Evolutionary conservation across 1,140 invertebrate species (phyloP), one percentile per base, ranked within the genome.

Genomic region (Laupala kohalensis): DNA sequence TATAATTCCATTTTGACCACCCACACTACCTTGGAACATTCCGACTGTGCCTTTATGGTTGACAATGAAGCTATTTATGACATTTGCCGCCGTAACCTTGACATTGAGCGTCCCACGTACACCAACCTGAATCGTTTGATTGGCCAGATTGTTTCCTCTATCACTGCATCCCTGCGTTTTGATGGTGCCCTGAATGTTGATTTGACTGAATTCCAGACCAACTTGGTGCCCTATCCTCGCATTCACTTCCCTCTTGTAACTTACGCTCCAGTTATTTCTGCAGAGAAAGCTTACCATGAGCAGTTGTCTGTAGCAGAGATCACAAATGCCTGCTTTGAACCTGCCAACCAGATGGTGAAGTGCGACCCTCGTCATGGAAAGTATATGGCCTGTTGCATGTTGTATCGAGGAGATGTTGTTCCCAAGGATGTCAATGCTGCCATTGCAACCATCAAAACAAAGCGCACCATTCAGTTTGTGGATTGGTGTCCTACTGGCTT

Each of bases 321-420:
- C 77, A 95, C 93, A 77, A 93, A 90, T 79, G 89, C 91, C n/a
- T 93, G 91, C 81, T 95, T 95, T 81, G 92, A 94, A 80, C 90
- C 92, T 53, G 88, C 89, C 76, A 95, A 93, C 83, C 92, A 94
- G 84, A 94, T 95, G 93, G 92, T 95, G n/a, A 95, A 94, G 80
- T 94, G 92, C 80, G 92, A 94, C 79, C 92, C 93, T 12, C 86
- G 92, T 76, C 89, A 92, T 80, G 93, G 92, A 74, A 94, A 95
- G 78, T 95, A 93, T 85, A 94, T 95, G 92, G 91, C 92, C 25
- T 92, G 92, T 83, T 88, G 90, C 84, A 89, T 92, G 85, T 79
- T 92, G 78, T 92, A 91, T 82, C 76, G 84, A 25, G 84, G 84
- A 5, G 84, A 86, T 76, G 83, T 86, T 15, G 84, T 78, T 3